Evolutionary conservation across 2,797 vertebrate genomes (phyloP).

Genomic region (Leptatherina wallacei): DNA sequence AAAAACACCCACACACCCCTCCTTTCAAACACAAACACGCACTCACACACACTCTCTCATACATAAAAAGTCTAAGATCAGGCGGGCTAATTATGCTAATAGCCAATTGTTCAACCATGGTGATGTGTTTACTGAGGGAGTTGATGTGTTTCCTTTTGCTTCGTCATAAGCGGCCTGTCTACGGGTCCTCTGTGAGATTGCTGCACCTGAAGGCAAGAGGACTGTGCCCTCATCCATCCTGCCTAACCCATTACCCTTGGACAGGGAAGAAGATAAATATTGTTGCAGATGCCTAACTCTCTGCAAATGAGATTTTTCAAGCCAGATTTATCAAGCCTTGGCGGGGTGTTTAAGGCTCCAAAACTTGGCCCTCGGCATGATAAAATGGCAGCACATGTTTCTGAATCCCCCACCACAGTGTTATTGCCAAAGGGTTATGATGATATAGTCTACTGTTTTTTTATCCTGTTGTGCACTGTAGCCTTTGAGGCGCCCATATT

Average conservation of each 20-base stretch:
- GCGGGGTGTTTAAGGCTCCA: constrained; percentile 80
- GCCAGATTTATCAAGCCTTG: constrained; percentile 85
- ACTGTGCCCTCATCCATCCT: constrained; percentile 91
- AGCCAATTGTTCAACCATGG: constrained; percentile 93
- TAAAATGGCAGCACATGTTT: constrained; percentile 80
- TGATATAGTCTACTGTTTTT: constrained; percentile 75
- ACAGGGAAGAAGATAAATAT: constrained; percentile 95
- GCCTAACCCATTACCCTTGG: constrained; percentile 91
- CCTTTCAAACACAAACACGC: constrained; percentile 34
- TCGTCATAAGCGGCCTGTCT: constrained; percentile 94
- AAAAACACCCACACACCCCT: constrained; percentile 86
- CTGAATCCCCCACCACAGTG: constrained; percentile 78
- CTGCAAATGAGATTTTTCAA: constrained; percentile 84
- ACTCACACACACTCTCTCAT: constrained; percentile 44
- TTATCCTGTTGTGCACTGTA: constrained; percentile 68
- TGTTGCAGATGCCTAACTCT: constrained; percentile 87
- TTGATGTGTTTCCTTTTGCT: constrained; percentile 94
- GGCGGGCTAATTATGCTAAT: constrained; percentile 99
- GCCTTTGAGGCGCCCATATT: constrained; percentile 52
- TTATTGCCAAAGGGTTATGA: constrained; percentile 81
- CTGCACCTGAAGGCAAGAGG: constrained; percentile 91
- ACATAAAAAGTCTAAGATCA: constrained; percentile 88
- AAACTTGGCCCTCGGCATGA: constrained; percentile 81
- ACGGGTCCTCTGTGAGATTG: constrained; percentile 82
- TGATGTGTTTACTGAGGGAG: constrained; percentile 97